Evolutionary conservation across 2,888 invertebrate genomes (phyloP).

Genomic region (Anodontia alba): DNA sequence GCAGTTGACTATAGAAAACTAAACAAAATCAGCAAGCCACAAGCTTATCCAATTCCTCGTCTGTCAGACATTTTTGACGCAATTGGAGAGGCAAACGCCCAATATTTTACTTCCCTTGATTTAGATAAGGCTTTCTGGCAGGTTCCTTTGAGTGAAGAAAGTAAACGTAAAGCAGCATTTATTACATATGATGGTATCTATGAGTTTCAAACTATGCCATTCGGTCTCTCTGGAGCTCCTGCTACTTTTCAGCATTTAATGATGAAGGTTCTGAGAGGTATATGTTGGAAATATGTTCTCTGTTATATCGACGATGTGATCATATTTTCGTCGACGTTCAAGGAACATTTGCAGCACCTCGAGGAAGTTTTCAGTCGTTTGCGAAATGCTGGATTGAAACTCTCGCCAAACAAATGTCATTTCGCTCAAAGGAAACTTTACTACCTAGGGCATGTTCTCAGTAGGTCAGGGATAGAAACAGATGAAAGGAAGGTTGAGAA

Average conservation of each 20-base stretch:
- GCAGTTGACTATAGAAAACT: not conserved
- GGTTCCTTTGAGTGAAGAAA: slow-evolving; percentile 32
- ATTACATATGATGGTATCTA: slow-evolving; percentile 50
- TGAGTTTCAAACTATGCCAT: slow-evolving; percentile 33
- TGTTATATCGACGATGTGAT: slow-evolving; percentile 31
- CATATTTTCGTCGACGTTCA: slow-evolving; percentile 18
- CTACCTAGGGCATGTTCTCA: slow-evolving; percentile 25
- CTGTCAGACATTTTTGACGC: slow-evolving; percentile 51
- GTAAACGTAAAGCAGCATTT: slow-evolving; percentile 43
- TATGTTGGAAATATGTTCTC: slow-evolving; percentile 13
- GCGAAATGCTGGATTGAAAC: slow-evolving; percentile 12
- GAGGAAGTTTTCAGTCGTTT: slow-evolving; percentile 21
- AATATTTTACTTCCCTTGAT: slow-evolving; percentile 48
- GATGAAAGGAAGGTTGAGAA: slow-evolving; percentile 31
- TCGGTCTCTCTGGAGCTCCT: slow-evolving; percentile 13
- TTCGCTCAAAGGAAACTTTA: slow-evolving; percentile 18
- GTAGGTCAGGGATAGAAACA: slow-evolving; percentile 16
- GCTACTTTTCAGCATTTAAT: not conserved
- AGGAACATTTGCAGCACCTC: slow-evolving; percentile 23
- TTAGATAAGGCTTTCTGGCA: slow-evolving; percentile 52
- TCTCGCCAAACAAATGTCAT: slow-evolving; percentile 25
- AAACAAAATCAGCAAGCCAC: not conserved
- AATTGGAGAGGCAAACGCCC: slow-evolving; percentile 47
- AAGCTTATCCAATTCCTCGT: slow-evolving; percentile 44
- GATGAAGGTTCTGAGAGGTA: slow-evolving; percentile 20